Conservation (phyloP, 2,888 invertebrate species). For the Lydus trimaculatus region DNA sequence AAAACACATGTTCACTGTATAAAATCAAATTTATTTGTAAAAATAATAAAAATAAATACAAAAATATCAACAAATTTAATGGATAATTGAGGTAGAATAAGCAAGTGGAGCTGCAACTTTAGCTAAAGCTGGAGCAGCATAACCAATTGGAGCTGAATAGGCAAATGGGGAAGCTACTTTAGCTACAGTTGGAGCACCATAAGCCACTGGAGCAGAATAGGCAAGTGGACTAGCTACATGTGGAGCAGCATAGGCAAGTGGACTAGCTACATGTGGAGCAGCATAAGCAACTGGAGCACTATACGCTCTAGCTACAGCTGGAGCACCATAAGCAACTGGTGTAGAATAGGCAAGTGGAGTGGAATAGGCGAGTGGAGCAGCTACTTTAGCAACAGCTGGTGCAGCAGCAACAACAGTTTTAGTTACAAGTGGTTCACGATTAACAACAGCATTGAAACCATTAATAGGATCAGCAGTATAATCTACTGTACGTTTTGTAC, state of each 20-base stretch:
- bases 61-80: conserved; percentile 19
- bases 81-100: conserved; percentile 37
- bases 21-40: background rate
- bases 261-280: conserved; percentile 33
- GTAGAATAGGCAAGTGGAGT: conserved; percentile 29
- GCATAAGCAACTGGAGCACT: conserved; percentile 28
- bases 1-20: background rate
- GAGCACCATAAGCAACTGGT: conserved; percentile 33
- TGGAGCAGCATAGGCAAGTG: conserved; percentile 35
- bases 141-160: conserved; percentile 40
- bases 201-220: conserved; percentile 39
- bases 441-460: conserved; percentile 67
- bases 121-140: conserved; percentile 38
- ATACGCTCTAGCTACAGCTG: conserved; percentile 18
- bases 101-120: conserved; percentile 48
- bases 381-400: conserved; percentile 30
- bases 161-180: no score
- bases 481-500: conserved; percentile 70
- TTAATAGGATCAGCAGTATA: conserved; percentile 65
- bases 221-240: conserved; percentile 25
- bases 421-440: conserved; percentile 55
- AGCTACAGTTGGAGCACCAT: no score
- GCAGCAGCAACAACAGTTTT: conserved; percentile 31
- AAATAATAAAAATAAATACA: conserved; percentile 12
- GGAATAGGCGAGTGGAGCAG: conserved; percentile 37